phyloP scores from a whole-genome alignment of 2,797 vertebrate species.

The Caiman crocodilus region DNA sequence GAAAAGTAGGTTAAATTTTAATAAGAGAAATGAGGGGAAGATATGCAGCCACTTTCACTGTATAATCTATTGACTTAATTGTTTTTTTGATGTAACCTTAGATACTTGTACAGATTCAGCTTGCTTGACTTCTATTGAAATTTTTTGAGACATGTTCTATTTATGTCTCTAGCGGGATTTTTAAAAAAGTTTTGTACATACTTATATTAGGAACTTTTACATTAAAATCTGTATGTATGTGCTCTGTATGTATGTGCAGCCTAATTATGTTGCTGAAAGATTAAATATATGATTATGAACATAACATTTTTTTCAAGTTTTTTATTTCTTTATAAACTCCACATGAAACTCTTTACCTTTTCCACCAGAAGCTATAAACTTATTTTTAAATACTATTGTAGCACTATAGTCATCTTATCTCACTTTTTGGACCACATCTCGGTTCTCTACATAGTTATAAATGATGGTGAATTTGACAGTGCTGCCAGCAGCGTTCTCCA shows the following conservation, averaged over 20 bases:
- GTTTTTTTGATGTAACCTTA: background rate
- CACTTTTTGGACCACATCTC: no score
- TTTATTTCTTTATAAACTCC: background rate
- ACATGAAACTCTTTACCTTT: background rate
- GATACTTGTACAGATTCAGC: background rate
- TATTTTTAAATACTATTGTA: background rate
- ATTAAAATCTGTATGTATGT: background rate
- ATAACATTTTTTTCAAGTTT: background rate
- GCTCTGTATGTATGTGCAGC: background rate
- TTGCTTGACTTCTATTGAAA: background rate
- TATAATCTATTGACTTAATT: background rate
- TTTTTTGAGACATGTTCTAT: background rate
- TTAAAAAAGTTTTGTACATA: background rate
- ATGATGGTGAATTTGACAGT: no score
- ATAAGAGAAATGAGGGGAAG: background rate
- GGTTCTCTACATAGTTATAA: no score
- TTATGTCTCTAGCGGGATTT: background rate
- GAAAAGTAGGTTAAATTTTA: background rate
- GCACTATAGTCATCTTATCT: no score
- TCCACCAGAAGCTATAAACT: background rate
- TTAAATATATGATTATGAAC: background rate
- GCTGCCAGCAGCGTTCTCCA: no score
- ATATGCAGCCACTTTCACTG: background rate
- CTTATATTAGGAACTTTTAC: background rate
- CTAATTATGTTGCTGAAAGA: background rate